Evolutionary conservation across 2,888 invertebrate species (phyloP).

Genomic region (Drosophila infuscata): DNA sequence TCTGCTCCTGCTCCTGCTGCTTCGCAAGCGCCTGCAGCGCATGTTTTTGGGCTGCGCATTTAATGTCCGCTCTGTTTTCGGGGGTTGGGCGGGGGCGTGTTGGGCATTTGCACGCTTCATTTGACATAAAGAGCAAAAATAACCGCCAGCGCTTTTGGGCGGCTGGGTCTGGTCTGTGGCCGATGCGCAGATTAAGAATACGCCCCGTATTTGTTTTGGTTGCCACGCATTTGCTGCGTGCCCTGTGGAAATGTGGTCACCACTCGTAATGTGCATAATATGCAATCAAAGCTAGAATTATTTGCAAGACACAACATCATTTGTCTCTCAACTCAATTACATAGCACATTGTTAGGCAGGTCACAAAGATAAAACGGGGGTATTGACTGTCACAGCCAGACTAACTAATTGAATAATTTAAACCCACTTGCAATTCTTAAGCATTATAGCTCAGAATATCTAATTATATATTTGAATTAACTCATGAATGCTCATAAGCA

Average conservation of each 20-base stretch:
- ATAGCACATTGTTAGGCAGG: conserved; percentile 7
- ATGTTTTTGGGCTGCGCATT: conserved; percentile 69
- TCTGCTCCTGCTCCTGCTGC: conserved; percentile 14
- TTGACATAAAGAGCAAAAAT: conserved; percentile 79
- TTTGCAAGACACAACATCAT: conserved; percentile 22
- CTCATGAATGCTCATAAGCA: neutral
- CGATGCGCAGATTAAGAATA: conserved; percentile 65
- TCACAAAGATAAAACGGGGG: neutral
- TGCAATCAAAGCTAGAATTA: conserved; percentile 53
- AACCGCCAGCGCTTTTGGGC: conserved; percentile 58
- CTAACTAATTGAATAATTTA: neutral
- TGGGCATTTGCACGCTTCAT: conserved; percentile 80
- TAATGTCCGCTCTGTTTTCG: conserved; percentile 61
- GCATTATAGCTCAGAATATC: neutral
- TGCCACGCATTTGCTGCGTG: conserved; percentile 14
- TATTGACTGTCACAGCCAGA: neutral
- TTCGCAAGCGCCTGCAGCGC: conserved; percentile 66
- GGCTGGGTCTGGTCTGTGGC: conserved; percentile 28
- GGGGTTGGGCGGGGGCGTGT: conserved; percentile 58
- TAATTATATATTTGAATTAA: neutral
- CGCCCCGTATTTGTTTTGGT: conserved; percentile 68
- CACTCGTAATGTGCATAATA: conserved; percentile 48
- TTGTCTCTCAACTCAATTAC: conserved; percentile 34
- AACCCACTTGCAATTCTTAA: neutral
- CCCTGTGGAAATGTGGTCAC: conserved; percentile 31